These are phyloP conservation scores for Hesperia comma DNA, from an alignment of 2,888 invertebrate species.

Conservation along the genomic window DNA sequence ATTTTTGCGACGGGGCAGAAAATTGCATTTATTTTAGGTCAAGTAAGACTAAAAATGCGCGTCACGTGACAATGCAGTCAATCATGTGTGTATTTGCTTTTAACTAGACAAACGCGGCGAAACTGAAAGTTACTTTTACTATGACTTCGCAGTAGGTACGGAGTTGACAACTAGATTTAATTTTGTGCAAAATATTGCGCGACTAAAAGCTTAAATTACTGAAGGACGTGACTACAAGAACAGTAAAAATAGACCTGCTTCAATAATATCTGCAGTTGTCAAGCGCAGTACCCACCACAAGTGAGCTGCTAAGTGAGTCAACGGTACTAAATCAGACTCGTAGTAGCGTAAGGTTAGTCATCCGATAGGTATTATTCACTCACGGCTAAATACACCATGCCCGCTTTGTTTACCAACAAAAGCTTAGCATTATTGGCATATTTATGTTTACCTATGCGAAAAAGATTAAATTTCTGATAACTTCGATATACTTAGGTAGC, in stretches of 20 bases:
- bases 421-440: slow-evolving; percentile 37
- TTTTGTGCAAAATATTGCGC: background rate
- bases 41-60: too few relatives aligned
- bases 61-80: too few relatives aligned
- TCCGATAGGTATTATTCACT: slow-evolving; percentile 51
- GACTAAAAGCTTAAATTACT: background rate
- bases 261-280: slow-evolving; percentile 17
- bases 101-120: background rate
- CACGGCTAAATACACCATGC: slow-evolving; percentile 48
- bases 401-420: slow-evolving; percentile 52
- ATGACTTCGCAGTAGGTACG: slow-evolving; percentile 2
- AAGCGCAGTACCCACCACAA: slow-evolving; percentile 7
- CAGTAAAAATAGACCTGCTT: slow-evolving; percentile 19
- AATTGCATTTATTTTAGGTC: too few relatives aligned
- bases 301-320: slow-evolving; percentile 49
- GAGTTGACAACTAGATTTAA: background rate
- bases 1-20: too few relatives aligned
- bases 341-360: slow-evolving; percentile 51
- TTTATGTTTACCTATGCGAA: slow-evolving; percentile 1
- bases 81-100: background rate
- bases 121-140: slow-evolving; percentile 12
- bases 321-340: slow-evolving; percentile 51
- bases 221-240: background rate
- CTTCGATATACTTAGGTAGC: too few relatives aligned
- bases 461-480: background rate